Evolutionary conservation across 1,140 invertebrate genomes (phyloP), one percentile per base, ranked within the genome.

Genomic region (Holcopasites calliopsidis): DNA sequence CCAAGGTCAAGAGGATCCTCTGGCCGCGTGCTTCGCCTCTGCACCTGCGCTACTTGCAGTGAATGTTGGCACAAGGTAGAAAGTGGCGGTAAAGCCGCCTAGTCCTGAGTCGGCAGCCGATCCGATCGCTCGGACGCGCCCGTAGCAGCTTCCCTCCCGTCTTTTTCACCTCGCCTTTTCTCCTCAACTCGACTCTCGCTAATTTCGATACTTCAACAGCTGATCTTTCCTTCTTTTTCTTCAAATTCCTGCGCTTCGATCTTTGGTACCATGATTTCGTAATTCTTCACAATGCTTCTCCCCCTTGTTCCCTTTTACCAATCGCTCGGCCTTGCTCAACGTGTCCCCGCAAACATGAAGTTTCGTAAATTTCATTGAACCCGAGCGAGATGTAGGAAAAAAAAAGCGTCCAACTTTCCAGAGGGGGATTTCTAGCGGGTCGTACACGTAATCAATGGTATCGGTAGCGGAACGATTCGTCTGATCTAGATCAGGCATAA

Each of bases 11-110:
- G 71, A 74, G 21, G 61, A 65, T 66, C 71, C 33, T 16, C 40
- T 31, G 65, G n/a, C 65, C 68, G 40, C 54, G 40, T 35, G 54
- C 10, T 4, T 23, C 49, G 21, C 35, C 21, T 58, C 49, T 62
- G 52, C 77, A 66, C 71, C 61, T 77, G 76, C 28, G 42, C 64
- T 49, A 65, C 55, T 73, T 73, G 61, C 71, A 44, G 71, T 66
- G 71, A 74, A 74, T 35, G 71, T 74, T 35, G 31, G 13, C 40
- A 47, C 55, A 54, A 5, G 26, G 61, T 81, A 71, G 79, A 76
- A 80, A 82, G 78, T 66, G 49, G 42, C 42, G 44, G 80, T 82
- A 72, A 76, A 71, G 74, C 58, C 72, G 76, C 71, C 79, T 61
- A 75, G 69, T 79, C 50, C 74, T 68, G 16, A 23, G 60, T 42